Percentiles rank a stretch among this genome's conserved stretches.
Conservation (phyloP, 2,797 vertebrate genomes). For the Sebastes dallii region DNA sequence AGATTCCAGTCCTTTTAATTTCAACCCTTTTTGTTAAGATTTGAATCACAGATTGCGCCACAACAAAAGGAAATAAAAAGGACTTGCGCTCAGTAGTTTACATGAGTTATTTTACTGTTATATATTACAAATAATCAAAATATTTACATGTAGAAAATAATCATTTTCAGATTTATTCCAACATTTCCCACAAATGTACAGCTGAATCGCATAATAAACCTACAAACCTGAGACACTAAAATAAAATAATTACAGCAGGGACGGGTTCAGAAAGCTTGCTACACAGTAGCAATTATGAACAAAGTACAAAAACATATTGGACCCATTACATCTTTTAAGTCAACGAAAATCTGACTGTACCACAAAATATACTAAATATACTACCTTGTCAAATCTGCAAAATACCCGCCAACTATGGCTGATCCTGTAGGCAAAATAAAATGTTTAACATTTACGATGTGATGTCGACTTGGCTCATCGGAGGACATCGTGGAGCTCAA, state of each 20-base stretch:
- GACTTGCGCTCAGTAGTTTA: conserved; percentile 42
- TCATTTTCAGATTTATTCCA: conserved; percentile 81
- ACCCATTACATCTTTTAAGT: conserved; percentile 68
- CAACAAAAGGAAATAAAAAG: conserved; percentile 30
- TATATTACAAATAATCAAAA: conserved; percentile 91
- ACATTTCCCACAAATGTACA: conserved; percentile 83
- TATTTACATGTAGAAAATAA: conserved; percentile 96
- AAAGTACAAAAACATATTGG: conserved; percentile 62
- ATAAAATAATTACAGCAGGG: conserved; percentile 83
- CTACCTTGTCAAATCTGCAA: conserved; percentile 74
- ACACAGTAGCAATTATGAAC: conserved; percentile 89
- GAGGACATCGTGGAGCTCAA: conserved; percentile 66
- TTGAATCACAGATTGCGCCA: not conserved
- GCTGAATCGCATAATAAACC: conserved; percentile 79
- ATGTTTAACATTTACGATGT: conserved; percentile 82
- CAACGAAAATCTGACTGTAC: conserved; percentile 74
- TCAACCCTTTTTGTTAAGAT: not conserved
- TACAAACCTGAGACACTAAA: conserved; percentile 87
- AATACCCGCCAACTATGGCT: conserved; percentile 73
- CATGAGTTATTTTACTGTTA: conserved; percentile 86
- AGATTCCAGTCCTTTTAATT: conserved; percentile 1
- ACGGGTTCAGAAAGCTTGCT: conserved; percentile 81
- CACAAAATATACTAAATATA: conserved; percentile 76
- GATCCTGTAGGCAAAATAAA: conserved; percentile 74
- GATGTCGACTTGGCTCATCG: conserved; percentile 63